These are phyloP conservation scores for Plutella xylostella DNA, from an alignment of 2,888 invertebrate genomes.

Conservation along the genomic window DNA sequence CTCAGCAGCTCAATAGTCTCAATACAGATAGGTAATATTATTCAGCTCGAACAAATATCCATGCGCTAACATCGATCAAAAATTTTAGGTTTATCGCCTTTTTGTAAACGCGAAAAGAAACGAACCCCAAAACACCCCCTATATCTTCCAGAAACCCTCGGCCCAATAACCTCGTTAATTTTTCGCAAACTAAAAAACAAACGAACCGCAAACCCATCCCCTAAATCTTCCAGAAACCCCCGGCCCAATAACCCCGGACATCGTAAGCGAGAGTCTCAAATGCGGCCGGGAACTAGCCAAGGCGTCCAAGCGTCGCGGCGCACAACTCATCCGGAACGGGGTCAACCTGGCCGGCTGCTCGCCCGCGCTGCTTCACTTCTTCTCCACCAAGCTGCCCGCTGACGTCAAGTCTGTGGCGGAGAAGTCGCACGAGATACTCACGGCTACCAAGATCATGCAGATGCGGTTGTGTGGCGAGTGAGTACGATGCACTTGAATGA, in stretches of 20 bases:
- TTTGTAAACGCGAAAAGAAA: not conserved
- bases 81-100: too few relatives aligned
- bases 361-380: conserved; percentile 50
- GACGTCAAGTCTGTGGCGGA: conserved; percentile 44
- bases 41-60: too few relatives aligned
- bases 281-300: conserved; percentile 45
- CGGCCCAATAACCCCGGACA: conserved; percentile 59
- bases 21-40: too few relatives aligned
- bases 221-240: not conserved
- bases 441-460: conserved; percentile 53
- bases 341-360: conserved; percentile 39
- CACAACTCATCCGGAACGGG: conserved; percentile 43
- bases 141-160: conserved; percentile 10
- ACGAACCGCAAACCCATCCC: not conserved
- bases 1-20: too few relatives aligned
- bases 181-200: not conserved
- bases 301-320: conserved; percentile 38
- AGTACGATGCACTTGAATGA: too few relatives aligned
- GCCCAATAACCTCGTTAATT: conserved; percentile 62
- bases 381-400: conserved; percentile 33
- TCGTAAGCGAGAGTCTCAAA: conserved; percentile 59
- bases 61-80: too few relatives aligned
- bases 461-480: conserved; percentile 48
- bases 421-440: conserved; percentile 46
- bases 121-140: not conserved